phyloP scores from a whole-genome alignment of 2,888 invertebrate genomes.

The Tanytarsus gracilentus region DNA sequence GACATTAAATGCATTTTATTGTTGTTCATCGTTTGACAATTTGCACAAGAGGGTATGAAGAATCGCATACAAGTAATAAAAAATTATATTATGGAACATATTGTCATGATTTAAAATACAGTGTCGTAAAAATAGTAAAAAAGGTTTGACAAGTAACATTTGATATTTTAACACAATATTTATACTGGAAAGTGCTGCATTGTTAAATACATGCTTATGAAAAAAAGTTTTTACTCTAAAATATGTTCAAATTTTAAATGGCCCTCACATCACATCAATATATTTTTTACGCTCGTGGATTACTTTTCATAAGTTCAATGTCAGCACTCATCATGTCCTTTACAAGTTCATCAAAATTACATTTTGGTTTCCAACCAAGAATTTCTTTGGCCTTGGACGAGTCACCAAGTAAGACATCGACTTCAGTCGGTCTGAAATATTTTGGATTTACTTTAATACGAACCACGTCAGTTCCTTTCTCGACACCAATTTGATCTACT shows the following conservation, averaged over 20 bases:
- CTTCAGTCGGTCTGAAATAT: conserved; percentile 97
- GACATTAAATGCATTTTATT: no score
- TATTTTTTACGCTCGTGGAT: conserved; percentile 75
- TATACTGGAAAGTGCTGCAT: no score
- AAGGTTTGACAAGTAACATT: no score
- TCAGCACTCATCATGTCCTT: conserved; percentile 92
- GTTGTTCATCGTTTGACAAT: no score
- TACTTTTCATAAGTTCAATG: conserved; percentile 77
- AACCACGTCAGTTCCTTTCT: conserved; percentile 60
- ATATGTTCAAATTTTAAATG: not conserved
- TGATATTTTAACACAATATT: no score
- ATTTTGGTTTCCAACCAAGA: conserved; percentile 82
- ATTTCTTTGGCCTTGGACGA: conserved; percentile 78
- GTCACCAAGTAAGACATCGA: conserved; percentile 88
- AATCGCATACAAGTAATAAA: not conserved
- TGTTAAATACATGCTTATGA: no score
- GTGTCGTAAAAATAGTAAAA: not conserved
- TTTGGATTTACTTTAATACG: conserved; percentile 85
- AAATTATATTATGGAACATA: not conserved
- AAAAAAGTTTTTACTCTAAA: not conserved
- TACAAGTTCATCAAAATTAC: conserved; percentile 73
- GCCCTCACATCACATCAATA: no score
- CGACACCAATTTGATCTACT: conserved; percentile 62
- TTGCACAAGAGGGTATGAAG: not conserved
- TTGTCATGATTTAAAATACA: not conserved